Evolutionary conservation across 2,113 vertebrate genomes (phyloP).

Genomic region (Campylomormyrus numenius): DNA sequence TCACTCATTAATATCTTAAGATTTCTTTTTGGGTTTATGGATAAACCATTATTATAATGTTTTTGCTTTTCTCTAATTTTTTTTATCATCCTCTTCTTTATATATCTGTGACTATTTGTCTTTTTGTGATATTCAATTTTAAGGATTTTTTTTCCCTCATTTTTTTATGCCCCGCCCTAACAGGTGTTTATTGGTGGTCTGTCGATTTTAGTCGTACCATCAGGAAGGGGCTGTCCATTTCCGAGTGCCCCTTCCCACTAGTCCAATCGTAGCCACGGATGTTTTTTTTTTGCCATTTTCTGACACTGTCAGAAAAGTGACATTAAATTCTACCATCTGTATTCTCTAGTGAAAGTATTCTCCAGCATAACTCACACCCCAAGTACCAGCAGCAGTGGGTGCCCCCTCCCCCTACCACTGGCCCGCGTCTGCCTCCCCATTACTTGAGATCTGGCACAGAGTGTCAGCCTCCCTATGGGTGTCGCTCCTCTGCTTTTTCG

Average conservation of each 20-base stretch:
- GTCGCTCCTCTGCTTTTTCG: conserved; percentile 45
- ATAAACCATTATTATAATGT: background rate
- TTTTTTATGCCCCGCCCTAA: conserved; percentile 6
- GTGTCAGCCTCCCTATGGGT: conserved; percentile 69
- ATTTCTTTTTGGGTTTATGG: background rate
- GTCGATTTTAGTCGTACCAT: conserved; percentile 58
- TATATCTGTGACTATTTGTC: background rate
- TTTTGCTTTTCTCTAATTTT: background rate
- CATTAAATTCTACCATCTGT: conserved; percentile 69
- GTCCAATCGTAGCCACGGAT: conserved; percentile 67
- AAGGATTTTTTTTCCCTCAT: background rate
- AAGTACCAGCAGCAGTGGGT: background rate
- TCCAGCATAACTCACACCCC: conserved; percentile 51
- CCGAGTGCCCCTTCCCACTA: conserved; percentile 62
- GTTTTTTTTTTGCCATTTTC: conserved; percentile 75
- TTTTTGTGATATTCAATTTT: background rate
- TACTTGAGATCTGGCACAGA: conserved; percentile 56
- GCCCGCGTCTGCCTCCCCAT: conserved; percentile 33
- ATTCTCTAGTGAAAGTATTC: conserved; percentile 49
- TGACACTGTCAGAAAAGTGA: conserved; percentile 72
- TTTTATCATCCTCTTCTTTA: background rate
- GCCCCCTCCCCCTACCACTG: background rate
- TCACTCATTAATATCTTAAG: background rate
- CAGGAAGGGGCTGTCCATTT: conserved; percentile 59
- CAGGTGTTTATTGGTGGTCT: conserved; percentile 54